Base-by-base conservation (phyloP, 1,140 invertebrate species). In the Micrasema longulum region DNA sequence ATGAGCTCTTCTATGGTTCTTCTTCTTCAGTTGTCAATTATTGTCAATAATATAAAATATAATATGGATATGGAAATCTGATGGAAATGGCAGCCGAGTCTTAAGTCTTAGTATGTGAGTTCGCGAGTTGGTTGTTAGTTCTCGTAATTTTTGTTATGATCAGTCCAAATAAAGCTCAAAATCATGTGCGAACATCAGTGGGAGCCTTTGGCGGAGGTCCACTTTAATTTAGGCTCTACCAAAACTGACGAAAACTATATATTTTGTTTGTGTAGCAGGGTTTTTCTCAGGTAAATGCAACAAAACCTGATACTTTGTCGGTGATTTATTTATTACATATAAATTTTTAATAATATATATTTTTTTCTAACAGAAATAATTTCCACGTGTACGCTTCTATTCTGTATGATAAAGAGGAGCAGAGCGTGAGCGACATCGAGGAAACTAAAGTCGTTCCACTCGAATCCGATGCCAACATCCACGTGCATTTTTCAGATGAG, bases 181-280 rank as follows among this genome's bases (percentile, higher is more conserved):
- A 53, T 14, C 10, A 73, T 73, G 72, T 63, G 65, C 72, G 82
- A 85, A 31, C 80, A 83, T 64, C 80, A 83, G 22, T 84, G 83
- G 81, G 83, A 85, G 71, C 81, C 83, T 48, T 78, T 86, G 67
- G 84, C 84, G 3, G 84, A 86, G 77, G 81, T 86, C 71, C 78
- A 83, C 76, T 83, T 85, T 63, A 77, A 77, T 50, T 72, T 76
- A 75, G 52, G 55, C 1, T 26, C 66, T 10, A 45, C 57, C 6
- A 76, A 76, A 26, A 78, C 79, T 47, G 78, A 82, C 6, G 79
- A 82, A 22, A 82, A 84, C 57, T 83, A 82, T 60, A 72, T 84
- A 53, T 83, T 82, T 66, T 86, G 84, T 68, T 77, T 85, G 26
- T 86, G 84, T 67, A 84, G 81, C 69, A 79, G 84, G 76, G 82